phyloP scores from a whole-genome alignment of 2,888 invertebrate genomes.

The Spicauda simplicius region DNA sequence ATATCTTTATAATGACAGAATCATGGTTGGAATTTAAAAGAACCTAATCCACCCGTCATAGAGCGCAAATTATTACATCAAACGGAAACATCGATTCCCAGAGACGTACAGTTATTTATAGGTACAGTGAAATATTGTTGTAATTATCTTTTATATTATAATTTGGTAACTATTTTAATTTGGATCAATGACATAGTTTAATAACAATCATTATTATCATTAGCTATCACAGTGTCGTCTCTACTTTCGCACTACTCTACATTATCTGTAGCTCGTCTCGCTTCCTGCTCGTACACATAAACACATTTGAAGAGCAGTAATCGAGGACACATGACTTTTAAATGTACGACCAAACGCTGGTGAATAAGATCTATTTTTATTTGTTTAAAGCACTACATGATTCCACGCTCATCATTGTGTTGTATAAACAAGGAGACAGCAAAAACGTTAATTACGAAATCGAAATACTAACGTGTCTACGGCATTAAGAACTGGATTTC shows the following conservation, averaged over 20 bases:
- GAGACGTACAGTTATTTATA: too few species aligned
- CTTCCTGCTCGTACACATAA: conserved; percentile 32
- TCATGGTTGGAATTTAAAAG: too few species aligned
- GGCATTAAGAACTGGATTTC: neutral
- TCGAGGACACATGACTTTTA: neutral
- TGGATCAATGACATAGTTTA: too few species aligned
- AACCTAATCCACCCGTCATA: too few species aligned
- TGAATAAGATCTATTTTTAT: conserved; percentile 1
- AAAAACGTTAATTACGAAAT: conserved; percentile 14
- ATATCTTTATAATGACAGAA: too few species aligned
- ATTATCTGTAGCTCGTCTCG: conserved; percentile 32
- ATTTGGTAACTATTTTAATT: too few species aligned
- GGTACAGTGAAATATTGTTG: too few species aligned
- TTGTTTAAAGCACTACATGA: neutral
- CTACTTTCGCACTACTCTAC: conserved; percentile 12
- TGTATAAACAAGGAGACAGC: conserved; percentile 14
- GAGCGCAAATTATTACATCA: too few species aligned
- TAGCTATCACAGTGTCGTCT: neutral
- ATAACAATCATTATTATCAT: too few species aligned
- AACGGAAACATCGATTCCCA: too few species aligned
- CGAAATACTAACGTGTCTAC: neutral
- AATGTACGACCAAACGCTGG: conserved; percentile 3
- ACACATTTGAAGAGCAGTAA: conserved; percentile 10
- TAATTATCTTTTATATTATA: too few species aligned
- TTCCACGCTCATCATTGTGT: neutral